Percentiles rank a stretch among this genome's conserved stretches.
phyloP scores from a whole-genome alignment of 2,113 vertebrate species.

The Butorides virescens region DNA sequence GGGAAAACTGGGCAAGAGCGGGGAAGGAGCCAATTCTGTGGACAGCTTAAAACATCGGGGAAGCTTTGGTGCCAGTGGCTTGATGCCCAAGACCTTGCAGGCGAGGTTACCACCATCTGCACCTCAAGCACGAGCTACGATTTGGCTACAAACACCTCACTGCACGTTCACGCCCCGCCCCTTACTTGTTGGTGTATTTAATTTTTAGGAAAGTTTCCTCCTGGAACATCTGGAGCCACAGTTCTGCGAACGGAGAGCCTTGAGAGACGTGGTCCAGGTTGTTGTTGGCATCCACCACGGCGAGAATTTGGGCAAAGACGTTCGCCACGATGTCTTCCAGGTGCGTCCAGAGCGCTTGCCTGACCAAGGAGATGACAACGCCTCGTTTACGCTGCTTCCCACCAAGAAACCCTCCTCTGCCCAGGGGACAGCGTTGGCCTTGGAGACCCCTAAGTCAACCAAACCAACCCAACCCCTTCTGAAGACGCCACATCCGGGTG shows the following conservation, averaged over 20 bases:
- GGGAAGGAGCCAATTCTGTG: background rate
- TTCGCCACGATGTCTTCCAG: background rate
- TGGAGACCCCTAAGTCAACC: background rate
- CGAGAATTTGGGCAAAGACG: background rate
- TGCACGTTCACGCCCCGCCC: background rate
- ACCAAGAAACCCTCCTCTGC: background rate
- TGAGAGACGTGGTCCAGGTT: background rate
- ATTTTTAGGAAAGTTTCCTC: background rate
- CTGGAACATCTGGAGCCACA: background rate
- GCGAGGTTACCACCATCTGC: background rate
- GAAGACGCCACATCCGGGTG: background rate
- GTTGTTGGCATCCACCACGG: background rate
- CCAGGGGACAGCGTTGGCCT: too few species aligned
- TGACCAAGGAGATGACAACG: background rate
- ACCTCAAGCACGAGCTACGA: background rate
- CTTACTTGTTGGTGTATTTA: background rate
- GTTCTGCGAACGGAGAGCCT: background rate
- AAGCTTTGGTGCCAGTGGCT: background rate
- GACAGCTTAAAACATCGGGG: background rate
- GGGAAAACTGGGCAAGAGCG: background rate
- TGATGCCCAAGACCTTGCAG: background rate
- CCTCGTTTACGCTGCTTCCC: background rate
- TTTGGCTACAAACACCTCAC: background rate
- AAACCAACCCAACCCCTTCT: background rate
- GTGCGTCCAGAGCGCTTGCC: background rate